These are phyloP conservation scores for Abrostola tripartita DNA, from an alignment of 2,888 invertebrate genomes.

Conservation along the genomic window DNA sequence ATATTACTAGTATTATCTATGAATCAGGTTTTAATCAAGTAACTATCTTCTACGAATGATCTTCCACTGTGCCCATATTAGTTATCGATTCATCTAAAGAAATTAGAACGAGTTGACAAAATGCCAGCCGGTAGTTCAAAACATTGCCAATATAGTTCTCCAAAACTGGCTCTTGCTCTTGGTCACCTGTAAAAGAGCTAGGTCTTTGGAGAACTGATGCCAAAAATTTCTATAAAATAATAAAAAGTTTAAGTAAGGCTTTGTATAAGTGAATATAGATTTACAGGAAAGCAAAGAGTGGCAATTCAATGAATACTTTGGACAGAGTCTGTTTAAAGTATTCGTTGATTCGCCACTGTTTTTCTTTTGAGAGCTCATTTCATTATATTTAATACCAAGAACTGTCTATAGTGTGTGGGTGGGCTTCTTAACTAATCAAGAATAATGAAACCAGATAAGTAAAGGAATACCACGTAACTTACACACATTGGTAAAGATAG, in stretches of 20 bases:
- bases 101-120: conserved; percentile 23
- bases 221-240: conserved; percentile 27
- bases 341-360: too few relatives aligned
- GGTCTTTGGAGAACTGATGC: conserved; percentile 26
- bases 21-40: too few relatives aligned
- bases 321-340: too few relatives aligned
- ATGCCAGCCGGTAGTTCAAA: conserved; percentile 23
- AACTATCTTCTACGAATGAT: background rate
- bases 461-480: too few relatives aligned
- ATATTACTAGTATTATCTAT: too few relatives aligned
- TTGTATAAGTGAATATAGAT: too few relatives aligned
- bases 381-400: background rate
- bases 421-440: too few relatives aligned
- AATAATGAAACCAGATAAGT: too few relatives aligned
- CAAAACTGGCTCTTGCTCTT: background rate
- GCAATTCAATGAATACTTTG: background rate
- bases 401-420: too few relatives aligned
- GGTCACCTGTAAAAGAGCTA: conserved; percentile 1
- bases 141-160: conserved; percentile 2
- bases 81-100: conserved; percentile 9
- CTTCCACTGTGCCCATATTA: background rate
- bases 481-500: too few relatives aligned
- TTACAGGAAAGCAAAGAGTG: background rate
- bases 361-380: too few relatives aligned
- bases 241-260: background rate